Evolutionary conservation across 2,888 invertebrate genomes (phyloP), one percentile per base, ranked within the genome.

Genomic region (Brachylomia viminalis): DNA sequence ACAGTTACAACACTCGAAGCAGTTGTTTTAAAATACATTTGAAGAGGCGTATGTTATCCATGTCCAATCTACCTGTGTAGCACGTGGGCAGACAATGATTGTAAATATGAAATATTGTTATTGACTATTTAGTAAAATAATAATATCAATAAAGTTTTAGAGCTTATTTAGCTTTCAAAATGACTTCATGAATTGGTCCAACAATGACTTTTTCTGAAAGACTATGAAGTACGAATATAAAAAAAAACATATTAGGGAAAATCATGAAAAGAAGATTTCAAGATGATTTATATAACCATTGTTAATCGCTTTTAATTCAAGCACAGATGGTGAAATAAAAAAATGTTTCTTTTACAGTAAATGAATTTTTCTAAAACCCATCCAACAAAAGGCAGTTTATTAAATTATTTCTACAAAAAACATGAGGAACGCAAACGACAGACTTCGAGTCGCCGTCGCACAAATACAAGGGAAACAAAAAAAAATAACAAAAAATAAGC

Each of bases 391-490:
- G 87, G 76, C 59, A 88, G 86, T 90, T 89, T 90, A 90, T 91
- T 90, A 90, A 91, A 90, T 91, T 89, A 90, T 81, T 84, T 77
- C 38, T 66, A 82, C 75, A 89, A 89, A 87, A 86, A 88, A 83
- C 75, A 76, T 81, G 84, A 85, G 82, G 89, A 90, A 87, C 84
- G 79, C 85, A 90, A 90, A 87, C 85, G 81, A 86, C 93, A 96
- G 96, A 96, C 96, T 89, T 88, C 82, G 83, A 92, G 95, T 93
- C 96, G 95, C 95, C 95, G 87, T 86, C 87, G 82, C 86, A 89
- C 89, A 92, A 93, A 92, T 87, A 90, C 30, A 83, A 80, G 70
- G 64, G 85, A 82, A 76, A 76, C 91, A 93, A 92, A 89, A 87
- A 89, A 77, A 71, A 88, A 75, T 62, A 15, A 45, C 61, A 59